These are phyloP conservation scores for Cylas formicarius DNA, from an alignment of 1,140 invertebrate genomes.

Conservation along the genomic window DNA sequence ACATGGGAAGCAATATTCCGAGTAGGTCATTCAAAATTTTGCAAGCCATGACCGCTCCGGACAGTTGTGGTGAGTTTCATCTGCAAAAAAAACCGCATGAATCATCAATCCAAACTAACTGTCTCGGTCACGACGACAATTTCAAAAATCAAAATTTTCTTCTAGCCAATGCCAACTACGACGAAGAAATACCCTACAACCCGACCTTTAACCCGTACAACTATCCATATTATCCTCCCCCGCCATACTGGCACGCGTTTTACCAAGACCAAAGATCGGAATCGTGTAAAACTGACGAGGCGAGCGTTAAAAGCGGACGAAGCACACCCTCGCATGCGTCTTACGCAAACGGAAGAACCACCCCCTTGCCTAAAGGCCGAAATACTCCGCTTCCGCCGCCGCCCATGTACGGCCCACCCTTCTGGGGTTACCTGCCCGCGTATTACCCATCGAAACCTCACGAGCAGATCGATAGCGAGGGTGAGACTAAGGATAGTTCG, in stretches of 20 bases:
- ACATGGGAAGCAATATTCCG: constrained; percentile 76
- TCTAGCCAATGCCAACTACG: constrained; percentile 38
- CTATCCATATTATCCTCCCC: constrained; percentile 35
- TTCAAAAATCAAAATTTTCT: constrained; percentile 27
- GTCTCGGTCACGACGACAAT: not conserved
- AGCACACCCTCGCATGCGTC: not conserved
- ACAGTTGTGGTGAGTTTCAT: constrained; percentile 37
- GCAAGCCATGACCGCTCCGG: constrained; percentile 67
- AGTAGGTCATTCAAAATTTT: constrained; percentile 79
- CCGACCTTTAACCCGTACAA: constrained; percentile 33
- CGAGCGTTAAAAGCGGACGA: constrained; percentile 11
- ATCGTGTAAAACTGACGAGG: not conserved
- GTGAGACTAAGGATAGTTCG: too few species aligned
- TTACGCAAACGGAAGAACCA: constrained; percentile 7
- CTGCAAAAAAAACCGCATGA: not conserved
- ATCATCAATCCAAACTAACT: too few species aligned
- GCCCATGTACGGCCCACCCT: constrained; percentile 20
- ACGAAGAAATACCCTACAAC: constrained; percentile 34
- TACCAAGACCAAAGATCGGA: constrained; percentile 16
- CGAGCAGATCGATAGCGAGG: too few species aligned
- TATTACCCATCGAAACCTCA: constrained; percentile 15
- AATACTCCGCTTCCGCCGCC: constrained; percentile 12
- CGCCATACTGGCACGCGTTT: constrained; percentile 31
- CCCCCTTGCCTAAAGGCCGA: constrained; percentile 11
- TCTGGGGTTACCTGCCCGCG: constrained; percentile 27